These are phyloP conservation scores for Pangasius sanitwongsei DNA, from an alignment of 2,797 vertebrate species.

Conservation along the genomic window DNA sequence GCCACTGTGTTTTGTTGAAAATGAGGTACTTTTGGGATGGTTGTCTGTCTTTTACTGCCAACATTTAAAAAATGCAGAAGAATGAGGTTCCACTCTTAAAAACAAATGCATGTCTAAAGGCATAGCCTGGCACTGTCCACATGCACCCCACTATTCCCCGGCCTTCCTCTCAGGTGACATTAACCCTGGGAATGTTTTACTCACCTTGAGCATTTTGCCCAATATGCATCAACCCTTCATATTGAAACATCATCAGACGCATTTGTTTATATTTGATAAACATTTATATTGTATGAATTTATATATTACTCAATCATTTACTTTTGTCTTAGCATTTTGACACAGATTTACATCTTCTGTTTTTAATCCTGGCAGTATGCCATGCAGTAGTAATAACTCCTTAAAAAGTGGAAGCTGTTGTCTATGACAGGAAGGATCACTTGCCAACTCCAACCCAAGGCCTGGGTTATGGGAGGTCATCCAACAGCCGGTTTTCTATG, in stretches of 20 bases:
- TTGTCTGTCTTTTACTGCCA: neutral
- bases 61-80: neutral
- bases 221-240: neutral
- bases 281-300: neutral
- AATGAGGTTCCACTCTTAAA: neutral
- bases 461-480: conserved; percentile 49
- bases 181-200: neutral
- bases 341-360: conserved; percentile 40
- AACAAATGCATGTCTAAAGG: neutral
- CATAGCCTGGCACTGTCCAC: neutral
- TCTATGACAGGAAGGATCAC: conserved; percentile 49
- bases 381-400: conserved; percentile 48
- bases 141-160: neutral
- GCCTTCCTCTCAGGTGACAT: neutral
- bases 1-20: neutral
- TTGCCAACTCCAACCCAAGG: conserved; percentile 49
- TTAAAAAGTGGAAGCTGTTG: conserved; percentile 40
- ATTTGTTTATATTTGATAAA: neutral
- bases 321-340: conserved; percentile 28
- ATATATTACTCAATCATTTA: neutral
- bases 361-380: conserved; percentile 30
- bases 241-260: neutral
- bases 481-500: conserved; percentile 50
- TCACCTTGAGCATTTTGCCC: neutral
- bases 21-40: neutral